Conservation (phyloP, 2,888 invertebrate genomes). For the Tetropium fuscum region DNA sequence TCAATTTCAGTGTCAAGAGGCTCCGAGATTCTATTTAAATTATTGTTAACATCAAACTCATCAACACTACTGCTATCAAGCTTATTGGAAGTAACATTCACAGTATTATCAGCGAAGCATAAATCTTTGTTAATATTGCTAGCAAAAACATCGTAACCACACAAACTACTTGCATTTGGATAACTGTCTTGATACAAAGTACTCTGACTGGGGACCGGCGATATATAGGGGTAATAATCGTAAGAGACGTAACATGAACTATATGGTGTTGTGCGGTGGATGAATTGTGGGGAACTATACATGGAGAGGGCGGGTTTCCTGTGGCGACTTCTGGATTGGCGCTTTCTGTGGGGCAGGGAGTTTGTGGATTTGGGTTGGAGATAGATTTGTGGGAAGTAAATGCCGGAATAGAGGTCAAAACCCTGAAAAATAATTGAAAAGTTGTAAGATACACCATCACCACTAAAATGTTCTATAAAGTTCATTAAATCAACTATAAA, state of each 20-base stretch:
- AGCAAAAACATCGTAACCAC: conserved; percentile 33
- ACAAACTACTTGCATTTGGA: conserved; percentile 62
- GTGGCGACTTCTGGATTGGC: conserved; percentile 56
- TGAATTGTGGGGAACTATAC: conserved; percentile 63
- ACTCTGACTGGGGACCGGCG: conserved; percentile 55
- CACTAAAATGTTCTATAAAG: too few relatives aligned
- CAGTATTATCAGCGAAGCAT: conserved; percentile 13
- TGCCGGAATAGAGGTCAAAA: conserved; percentile 82
- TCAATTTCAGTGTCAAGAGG: not conserved
- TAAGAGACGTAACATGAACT: conserved; percentile 60
- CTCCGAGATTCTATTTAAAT: conserved; percentile 2
- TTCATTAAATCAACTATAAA: too few relatives aligned
- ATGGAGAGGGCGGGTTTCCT: conserved; percentile 60
- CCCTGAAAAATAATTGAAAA: conserved; percentile 69
- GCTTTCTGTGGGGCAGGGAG: conserved; percentile 61
- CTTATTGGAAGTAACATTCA: not conserved
- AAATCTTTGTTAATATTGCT: conserved; percentile 23
- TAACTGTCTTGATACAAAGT: conserved; percentile 56
- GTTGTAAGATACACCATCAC: conserved; percentile 34
- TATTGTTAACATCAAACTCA: conserved; percentile 29
- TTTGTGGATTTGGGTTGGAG: conserved; percentile 53
- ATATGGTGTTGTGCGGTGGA: conserved; percentile 47
- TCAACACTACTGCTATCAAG: not conserved
- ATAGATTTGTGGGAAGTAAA: conserved; percentile 71
- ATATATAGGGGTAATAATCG: conserved; percentile 41